Conservation (phyloP, 2,888 invertebrate genomes). For the Zygaena filipendulae region DNA sequence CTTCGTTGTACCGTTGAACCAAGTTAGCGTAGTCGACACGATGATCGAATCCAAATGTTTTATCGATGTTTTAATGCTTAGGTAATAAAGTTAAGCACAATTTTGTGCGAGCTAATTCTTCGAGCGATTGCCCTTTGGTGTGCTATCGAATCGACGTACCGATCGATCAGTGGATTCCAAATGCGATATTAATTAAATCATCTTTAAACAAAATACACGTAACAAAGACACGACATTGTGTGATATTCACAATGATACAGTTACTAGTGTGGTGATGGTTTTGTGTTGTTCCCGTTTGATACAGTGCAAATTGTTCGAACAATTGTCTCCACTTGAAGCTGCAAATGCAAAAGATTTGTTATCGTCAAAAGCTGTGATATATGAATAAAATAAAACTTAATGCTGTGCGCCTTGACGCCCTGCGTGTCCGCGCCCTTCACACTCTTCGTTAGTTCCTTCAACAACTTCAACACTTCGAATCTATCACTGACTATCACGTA, state of each 20-base stretch:
- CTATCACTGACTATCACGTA: constrained; percentile 23
- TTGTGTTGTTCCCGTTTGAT: constrained; percentile 10
- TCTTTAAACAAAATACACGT: constrained; percentile 14
- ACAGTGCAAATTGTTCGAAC: constrained; percentile 55
- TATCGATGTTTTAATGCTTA: constrained; percentile 60
- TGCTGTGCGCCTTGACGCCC: constrained; percentile 38
- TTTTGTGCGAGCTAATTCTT: constrained; percentile 52
- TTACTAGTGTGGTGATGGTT: constrained; percentile 9
- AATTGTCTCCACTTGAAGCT: constrained; percentile 60
- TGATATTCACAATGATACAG: neutral
- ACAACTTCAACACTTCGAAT: constrained; percentile 23
- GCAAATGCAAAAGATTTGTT: constrained; percentile 68
- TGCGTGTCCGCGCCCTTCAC: constrained; percentile 38
- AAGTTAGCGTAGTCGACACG: constrained; percentile 37
- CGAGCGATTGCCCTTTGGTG: constrained; percentile 42
- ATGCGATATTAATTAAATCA: constrained; percentile 12
- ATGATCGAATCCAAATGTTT: constrained; percentile 32
- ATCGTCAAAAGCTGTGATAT: constrained; percentile 70
- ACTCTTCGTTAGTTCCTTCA: constrained; percentile 37
- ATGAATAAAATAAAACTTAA: constrained; percentile 54
- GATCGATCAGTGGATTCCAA: constrained; percentile 10
- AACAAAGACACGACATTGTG: constrained; percentile 5
- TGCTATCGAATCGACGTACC: constrained; percentile 5
- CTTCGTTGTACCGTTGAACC: constrained; percentile 39
- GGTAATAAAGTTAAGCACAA: constrained; percentile 46